Base-by-base conservation (phyloP, 2,888 invertebrate genomes). In the Lasius fuliginosus region DNA sequence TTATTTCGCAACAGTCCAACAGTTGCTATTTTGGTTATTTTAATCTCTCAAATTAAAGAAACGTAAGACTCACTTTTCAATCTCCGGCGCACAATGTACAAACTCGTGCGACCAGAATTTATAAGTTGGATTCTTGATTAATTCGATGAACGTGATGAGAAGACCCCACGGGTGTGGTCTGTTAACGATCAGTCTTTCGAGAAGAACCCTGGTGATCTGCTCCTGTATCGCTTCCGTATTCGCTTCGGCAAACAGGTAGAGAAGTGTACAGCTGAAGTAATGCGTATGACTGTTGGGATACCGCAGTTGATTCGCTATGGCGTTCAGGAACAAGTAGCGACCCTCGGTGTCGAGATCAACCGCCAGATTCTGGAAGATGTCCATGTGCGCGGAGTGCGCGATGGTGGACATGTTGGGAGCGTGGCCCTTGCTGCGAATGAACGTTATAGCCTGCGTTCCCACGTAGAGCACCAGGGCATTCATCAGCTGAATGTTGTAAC, bases 281-380 rank as follows among this genome's bases (percentile, higher is more conserved):
- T 99, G 99, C 30, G 99, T 99, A 95, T 99, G 99, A 94, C 99
- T 99, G 95, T 99, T 99, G 15, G 99, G 99, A 95, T 99, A 99
- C 36, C 99, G 97, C 92, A 99, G 96, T 94, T 99, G 99, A 95
- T 99, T 99, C 71, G 99, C 99, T 90, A 99, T 99, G 1, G 99
- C 99, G 95, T 99, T 99, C 94, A 99, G 96, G 95, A 99, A 99
- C 92, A 99, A 95, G 95, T 99, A 99, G 68, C 99, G 97, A 95
- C 99, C 99, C 96, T 99, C 99, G 15, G 98, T 99, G 95, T 99
- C 99, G 88, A 99, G 96, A 95, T 99, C 99, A 0, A 99, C 99
- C 0, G 99, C 99, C 91, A 99, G 96, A 95, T 99, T 99, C 95
- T 99, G 99, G 96, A 99, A 99, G 91, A 99, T 99, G 95, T 99